A percentile compares a stretch with the other conserved stretches of the same genome.
phyloP scores from a whole-genome alignment of 2,888 invertebrate genomes.

The Coenonympha arcania region DNA sequence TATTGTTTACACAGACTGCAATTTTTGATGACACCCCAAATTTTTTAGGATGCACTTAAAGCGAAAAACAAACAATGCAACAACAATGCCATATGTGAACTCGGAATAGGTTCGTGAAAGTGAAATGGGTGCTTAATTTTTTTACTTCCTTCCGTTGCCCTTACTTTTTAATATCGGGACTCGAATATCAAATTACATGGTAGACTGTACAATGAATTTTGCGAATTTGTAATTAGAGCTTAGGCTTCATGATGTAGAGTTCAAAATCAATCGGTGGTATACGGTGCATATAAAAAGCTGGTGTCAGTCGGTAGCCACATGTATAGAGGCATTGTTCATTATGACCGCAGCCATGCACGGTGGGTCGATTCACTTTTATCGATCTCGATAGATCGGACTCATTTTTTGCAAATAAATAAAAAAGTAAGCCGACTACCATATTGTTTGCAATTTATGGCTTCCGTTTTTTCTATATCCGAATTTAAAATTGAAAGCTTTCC shows the following conservation, averaged over 20 bases:
- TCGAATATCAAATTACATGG: conserved; percentile 67
- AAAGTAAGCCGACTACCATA: conserved; percentile 47
- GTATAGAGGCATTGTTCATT: conserved; percentile 60
- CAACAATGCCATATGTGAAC: conserved; percentile 47
- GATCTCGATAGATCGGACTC: conserved; percentile 53
- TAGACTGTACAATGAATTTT: conserved; percentile 26
- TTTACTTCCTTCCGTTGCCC: conserved; percentile 73
- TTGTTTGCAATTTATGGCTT: conserved; percentile 64
- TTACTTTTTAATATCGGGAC: conserved; percentile 65
- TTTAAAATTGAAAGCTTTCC: conserved; percentile 30
- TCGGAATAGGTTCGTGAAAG: conserved; percentile 61
- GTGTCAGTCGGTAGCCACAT: conserved; percentile 70
- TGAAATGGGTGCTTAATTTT: conserved; percentile 61
- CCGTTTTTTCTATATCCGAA: conserved; percentile 57
- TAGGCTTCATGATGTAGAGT: conserved; percentile 28
- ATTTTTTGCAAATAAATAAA: conserved; percentile 43
- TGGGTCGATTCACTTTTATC: conserved; percentile 48
- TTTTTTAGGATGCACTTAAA: conserved; percentile 3
- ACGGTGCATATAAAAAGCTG: conserved; percentile 30
- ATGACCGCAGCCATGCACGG: conserved; percentile 50
- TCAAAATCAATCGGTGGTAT: conserved; percentile 28
- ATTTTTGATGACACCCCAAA: too few relatives aligned
- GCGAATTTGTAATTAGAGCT: conserved; percentile 23
- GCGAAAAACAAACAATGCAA: conserved; percentile 21
- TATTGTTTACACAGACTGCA: too few relatives aligned